phyloP scores from a whole-genome alignment of 2,113 vertebrate genomes.

The Otus sunia region DNA sequence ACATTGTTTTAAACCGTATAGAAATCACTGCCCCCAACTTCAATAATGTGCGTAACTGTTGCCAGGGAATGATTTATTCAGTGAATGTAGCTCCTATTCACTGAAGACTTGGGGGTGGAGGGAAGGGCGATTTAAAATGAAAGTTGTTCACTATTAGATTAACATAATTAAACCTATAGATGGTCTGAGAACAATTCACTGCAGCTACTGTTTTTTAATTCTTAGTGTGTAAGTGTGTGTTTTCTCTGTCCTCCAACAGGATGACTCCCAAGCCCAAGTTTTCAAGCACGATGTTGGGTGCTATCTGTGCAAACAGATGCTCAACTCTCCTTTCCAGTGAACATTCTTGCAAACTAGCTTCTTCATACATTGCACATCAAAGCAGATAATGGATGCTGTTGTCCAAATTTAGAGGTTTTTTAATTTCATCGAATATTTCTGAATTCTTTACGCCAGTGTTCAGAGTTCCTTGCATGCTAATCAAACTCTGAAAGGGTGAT shows the following conservation, averaged over 20 bases:
- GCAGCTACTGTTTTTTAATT: background rate
- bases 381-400: background rate
- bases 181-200: background rate
- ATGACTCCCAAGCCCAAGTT: background rate
- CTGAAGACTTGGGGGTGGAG: conserved; percentile 22
- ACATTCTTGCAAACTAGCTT: background rate
- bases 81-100: conserved; percentile 59
- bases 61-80: conserved; percentile 63
- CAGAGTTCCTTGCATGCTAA: background rate
- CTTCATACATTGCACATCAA: background rate
- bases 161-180: conserved; percentile 45
- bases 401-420: background rate
- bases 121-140: background rate
- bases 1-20: conserved; percentile 17
- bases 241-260: background rate
- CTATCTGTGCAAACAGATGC: background rate
- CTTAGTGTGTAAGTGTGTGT: background rate
- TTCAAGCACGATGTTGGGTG: background rate
- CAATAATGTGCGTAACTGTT: conserved; percentile 57
- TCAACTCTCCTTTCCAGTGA: background rate
- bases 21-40: conserved; percentile 44
- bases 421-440: background rate
- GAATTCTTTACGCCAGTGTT: background rate
- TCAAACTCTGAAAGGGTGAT: background rate
- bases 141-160: conserved; percentile 47